These are phyloP conservation scores for Acromyrmex heyeri DNA, from an alignment of 1,140 invertebrate species.

Conservation along the genomic window DNA sequence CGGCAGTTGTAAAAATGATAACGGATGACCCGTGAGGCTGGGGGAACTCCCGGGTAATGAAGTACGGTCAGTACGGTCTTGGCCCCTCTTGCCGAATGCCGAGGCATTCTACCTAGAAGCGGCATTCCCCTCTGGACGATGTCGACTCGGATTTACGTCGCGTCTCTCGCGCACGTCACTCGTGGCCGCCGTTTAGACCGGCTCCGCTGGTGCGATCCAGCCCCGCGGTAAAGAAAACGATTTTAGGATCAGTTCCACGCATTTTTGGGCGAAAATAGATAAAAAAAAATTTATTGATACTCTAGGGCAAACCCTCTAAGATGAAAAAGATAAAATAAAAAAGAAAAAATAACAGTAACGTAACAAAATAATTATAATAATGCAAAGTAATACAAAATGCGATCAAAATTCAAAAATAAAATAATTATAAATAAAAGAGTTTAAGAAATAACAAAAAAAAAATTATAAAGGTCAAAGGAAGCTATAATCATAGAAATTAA, in stretches of 20 bases:
- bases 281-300: too few relatives aligned
- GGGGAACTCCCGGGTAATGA: conserved; percentile 85
- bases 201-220: conserved; percentile 6
- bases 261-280: background rate
- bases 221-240: conserved; percentile 34
- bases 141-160: conserved; percentile 75
- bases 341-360: too few relatives aligned
- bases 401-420: too few relatives aligned
- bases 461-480: too few relatives aligned
- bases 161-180: conserved; percentile 61
- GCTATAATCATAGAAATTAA: too few relatives aligned
- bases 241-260: conserved; percentile 13
- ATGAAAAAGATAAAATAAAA: too few relatives aligned
- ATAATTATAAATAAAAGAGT: too few relatives aligned
- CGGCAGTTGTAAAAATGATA: conserved; percentile 87
- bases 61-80: conserved; percentile 84
- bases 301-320: too few relatives aligned
- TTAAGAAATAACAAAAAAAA: too few relatives aligned
- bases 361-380: too few relatives aligned
- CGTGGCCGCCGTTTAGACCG: conserved; percentile 35
- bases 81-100: conserved; percentile 78
- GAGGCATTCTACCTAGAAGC: conserved; percentile 72
- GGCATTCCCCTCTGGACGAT: conserved; percentile 72
- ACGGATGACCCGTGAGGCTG: conserved; percentile 85
- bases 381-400: too few relatives aligned